Conservation (phyloP, 2,113 vertebrate genomes). For the Seriola rivoliana region DNA sequence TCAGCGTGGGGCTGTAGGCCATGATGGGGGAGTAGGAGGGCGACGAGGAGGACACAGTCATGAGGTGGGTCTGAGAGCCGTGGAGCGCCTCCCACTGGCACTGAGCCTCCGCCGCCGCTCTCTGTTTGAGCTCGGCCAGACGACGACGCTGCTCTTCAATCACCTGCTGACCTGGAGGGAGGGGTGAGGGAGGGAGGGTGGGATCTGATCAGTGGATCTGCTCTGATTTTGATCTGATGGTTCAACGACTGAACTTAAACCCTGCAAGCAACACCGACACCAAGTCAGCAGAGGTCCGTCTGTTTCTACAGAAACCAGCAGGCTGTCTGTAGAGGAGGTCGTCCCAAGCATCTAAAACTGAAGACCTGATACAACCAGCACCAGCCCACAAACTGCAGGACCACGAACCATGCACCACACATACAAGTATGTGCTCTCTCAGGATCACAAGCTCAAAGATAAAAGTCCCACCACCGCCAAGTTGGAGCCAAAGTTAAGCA, state of each 20-base stretch:
- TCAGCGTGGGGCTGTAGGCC: conserved; percentile 56
- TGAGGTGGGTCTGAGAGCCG: conserved; percentile 82
- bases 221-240: neutral
- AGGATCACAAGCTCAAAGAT: conserved; percentile 43
- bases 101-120: conserved; percentile 92
- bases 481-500: conserved; percentile 5
- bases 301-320: conserved; percentile 27
- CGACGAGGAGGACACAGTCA: conserved; percentile 49
- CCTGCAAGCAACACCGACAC: neutral
- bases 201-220: neutral
- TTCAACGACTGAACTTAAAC: neutral
- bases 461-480: conserved; percentile 15
- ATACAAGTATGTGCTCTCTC: conserved; percentile 58
- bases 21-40: conserved; percentile 65
- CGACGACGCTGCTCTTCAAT: conserved; percentile 95
- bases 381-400: conserved; percentile 18
- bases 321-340: neutral
- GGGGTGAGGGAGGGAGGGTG: no score
- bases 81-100: conserved; percentile 96
- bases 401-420: conserved; percentile 52
- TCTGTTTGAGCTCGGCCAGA: conserved; percentile 94
- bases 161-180: conserved; percentile 92
- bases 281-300: neutral
- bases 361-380: conserved; percentile 9
- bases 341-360: neutral